Evolutionary conservation across 1,140 invertebrate genomes (phyloP).

Genomic region (Tetragonula clypearis): DNA sequence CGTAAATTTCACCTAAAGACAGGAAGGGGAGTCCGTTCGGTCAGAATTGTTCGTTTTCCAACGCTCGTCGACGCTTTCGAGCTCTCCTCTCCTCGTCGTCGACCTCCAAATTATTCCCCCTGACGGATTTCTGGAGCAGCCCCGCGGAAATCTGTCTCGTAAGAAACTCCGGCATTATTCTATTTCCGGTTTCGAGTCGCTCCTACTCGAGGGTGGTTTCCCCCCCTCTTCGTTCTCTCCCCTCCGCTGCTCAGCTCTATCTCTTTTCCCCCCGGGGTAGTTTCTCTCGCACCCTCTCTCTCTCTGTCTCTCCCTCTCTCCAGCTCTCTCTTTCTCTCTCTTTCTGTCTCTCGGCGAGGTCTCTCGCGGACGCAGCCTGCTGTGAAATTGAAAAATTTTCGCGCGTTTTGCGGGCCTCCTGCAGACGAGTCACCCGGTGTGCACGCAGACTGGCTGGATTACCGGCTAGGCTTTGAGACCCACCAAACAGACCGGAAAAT

Average conservation of each 20-base stretch:
- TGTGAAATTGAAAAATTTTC: conserved; percentile 71
- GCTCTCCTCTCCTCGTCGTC: neutral
- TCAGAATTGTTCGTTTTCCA: too few species aligned
- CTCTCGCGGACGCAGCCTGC: conserved; percentile 63
- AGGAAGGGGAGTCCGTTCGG: neutral
- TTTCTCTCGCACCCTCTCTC: neutral
- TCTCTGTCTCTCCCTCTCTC: neutral
- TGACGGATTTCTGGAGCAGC: conserved; percentile 1
- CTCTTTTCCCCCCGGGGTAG: neutral
- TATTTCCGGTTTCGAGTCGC: conserved; percentile 60
- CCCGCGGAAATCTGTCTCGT: conserved; percentile 18
- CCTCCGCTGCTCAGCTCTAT: neutral
- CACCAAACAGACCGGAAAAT: conserved; percentile 82
- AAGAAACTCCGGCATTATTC: conserved; percentile 53
- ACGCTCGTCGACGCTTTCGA: neutral
- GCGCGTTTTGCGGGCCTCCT: conserved; percentile 76
- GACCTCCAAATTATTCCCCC: conserved; percentile 12
- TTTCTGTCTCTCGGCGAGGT: conserved; percentile 47
- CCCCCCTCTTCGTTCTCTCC: neutral
- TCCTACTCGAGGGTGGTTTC: conserved; percentile 49
- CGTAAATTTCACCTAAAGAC: neutral
- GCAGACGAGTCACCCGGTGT: conserved; percentile 68
- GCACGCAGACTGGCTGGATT: conserved; percentile 69
- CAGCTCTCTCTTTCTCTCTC: neutral
- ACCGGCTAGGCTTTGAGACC: conserved; percentile 79